A percentile compares a stretch with the other conserved stretches of the same genome.
phyloP scores from a whole-genome alignment of 2,888 invertebrate species.

The Beris morrisii region DNA sequence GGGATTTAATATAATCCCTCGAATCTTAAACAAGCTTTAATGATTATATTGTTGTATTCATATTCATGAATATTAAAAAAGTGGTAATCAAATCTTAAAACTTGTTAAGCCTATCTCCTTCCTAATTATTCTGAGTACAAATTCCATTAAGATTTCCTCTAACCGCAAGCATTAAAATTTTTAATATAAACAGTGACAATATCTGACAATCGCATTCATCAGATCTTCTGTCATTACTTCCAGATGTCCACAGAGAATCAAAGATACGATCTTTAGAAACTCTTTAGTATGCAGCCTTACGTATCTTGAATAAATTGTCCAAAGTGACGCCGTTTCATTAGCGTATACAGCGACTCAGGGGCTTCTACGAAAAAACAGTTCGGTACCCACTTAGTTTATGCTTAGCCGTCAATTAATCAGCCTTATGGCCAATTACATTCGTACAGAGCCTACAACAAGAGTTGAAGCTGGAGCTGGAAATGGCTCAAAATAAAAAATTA shows the following conservation, averaged over 20 bases:
- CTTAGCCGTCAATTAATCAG: slow-evolving; percentile 27
- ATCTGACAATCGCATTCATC: neutral
- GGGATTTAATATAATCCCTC: too few species aligned
- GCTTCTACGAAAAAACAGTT: slow-evolving; percentile 14
- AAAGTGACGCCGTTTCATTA: slow-evolving; percentile 24
- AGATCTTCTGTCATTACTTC: neutral
- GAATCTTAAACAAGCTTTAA: too few species aligned
- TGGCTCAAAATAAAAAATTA: slow-evolving; percentile 15
- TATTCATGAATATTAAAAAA: too few species aligned
- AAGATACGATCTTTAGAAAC: neutral
- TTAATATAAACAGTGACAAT: too few species aligned
- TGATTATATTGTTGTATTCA: too few species aligned
- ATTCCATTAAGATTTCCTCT: too few species aligned
- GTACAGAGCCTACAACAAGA: slow-evolving; percentile 2
- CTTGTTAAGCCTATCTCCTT: too few species aligned
- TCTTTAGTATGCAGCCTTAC: slow-evolving; percentile 13
- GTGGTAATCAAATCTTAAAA: too few species aligned
- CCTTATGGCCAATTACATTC: slow-evolving; percentile 16
- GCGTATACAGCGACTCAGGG: slow-evolving; percentile 19
- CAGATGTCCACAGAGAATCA: neutral
- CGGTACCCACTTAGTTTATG: neutral
- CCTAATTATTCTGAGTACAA: too few species aligned
- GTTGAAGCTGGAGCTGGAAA: neutral
- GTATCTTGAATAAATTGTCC: slow-evolving; percentile 18
- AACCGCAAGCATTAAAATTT: too few species aligned